Base-by-base conservation (phyloP, 2,888 invertebrate genomes). In the Thereva unica region DNA sequence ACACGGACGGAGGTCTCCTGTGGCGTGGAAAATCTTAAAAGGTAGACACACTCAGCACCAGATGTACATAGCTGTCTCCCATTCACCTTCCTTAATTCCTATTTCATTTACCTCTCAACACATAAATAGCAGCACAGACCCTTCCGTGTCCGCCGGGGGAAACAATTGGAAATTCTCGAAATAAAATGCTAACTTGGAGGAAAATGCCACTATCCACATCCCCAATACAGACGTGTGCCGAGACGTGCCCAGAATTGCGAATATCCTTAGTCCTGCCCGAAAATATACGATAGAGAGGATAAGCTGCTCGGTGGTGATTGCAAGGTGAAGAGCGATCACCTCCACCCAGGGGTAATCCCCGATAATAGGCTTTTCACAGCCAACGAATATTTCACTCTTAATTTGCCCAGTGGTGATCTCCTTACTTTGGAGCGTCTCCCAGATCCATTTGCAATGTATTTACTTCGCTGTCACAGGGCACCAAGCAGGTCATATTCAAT, bases 141-240 rank as follows among this genome's bases (percentile, higher is more conserved):
- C 61, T 50, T 40, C 50, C 40, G 50, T 61, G 34, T 5, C 12
- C 61, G 47, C 45, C 10, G 12, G 61, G 40, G 50, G 50, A 50
- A 61, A 61, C 61, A 61, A 61, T 61, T 61, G 61, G 61, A 61
- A 61, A 50, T 50, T 61, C 61, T 50, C 50, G 61, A 50, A 61
- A 61, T 61, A 61, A 61, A 61, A 50, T 49, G 50, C 61, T 41
- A 50, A 49, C 61, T 61, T 61, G 45, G 49, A 50, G 38, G 61
- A 50, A 50, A 61, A 40, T 50, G 61, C 61, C 41, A 49, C 50
- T 61, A 40, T 50, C 50, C 50, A 50, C n/a, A n/a, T n/a, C n/a
- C n/a, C n/a, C n/a, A n/a, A n/a, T n/a, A n/a, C 61, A 61, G 61
- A 61, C 61, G 34, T 61, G 61, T 50, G 34, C 40, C 38, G 34